Conservation (phyloP, 2,888 invertebrate genomes). For the Diarsia rubi region DNA sequence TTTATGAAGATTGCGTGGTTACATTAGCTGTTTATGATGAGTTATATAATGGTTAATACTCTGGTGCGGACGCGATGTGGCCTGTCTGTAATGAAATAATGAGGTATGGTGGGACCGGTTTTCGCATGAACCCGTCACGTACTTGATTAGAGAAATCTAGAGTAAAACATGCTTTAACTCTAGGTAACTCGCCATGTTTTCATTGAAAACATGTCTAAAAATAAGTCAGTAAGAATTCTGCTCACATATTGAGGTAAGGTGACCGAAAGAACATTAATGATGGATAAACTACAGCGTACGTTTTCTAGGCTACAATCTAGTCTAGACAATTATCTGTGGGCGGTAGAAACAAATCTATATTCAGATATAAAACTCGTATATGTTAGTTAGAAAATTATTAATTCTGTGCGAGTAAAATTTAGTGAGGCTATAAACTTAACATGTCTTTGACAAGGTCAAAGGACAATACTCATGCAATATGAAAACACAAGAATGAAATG, state of each 20-base stretch:
- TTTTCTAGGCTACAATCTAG: constrained; percentile 22
- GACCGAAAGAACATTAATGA: not conserved
- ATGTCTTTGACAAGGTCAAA: constrained; percentile 21
- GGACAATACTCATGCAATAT: constrained; percentile 15
- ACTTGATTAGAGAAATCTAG: constrained; percentile 49
- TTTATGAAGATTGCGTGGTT: constrained; percentile 61
- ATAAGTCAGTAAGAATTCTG: not conserved
- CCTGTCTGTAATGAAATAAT: constrained; percentile 40
- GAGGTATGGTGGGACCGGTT: constrained; percentile 42
- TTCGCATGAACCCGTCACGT: constrained; percentile 47
- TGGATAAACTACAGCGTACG: not conserved
- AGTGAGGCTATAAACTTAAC: constrained; percentile 13
- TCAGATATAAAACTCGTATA: not conserved
- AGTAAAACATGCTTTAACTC: constrained; percentile 20
- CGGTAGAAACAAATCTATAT: constrained; percentile 1
- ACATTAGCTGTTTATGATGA: constrained; percentile 42
- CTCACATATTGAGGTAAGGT: not conserved
- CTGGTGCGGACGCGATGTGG: constrained; percentile 16
- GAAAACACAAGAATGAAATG: constrained; percentile 1
- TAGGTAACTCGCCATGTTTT: not conserved
- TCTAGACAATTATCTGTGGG: constrained; percentile 37
- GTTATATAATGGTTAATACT: constrained; percentile 50
- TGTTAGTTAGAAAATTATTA: constrained; percentile 14
- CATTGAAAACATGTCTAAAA: not conserved
- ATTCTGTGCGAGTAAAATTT: constrained; percentile 21